These are phyloP conservation scores for Diarsia mendica DNA, from an alignment of 2,888 invertebrate genomes.

Conservation along the genomic window DNA sequence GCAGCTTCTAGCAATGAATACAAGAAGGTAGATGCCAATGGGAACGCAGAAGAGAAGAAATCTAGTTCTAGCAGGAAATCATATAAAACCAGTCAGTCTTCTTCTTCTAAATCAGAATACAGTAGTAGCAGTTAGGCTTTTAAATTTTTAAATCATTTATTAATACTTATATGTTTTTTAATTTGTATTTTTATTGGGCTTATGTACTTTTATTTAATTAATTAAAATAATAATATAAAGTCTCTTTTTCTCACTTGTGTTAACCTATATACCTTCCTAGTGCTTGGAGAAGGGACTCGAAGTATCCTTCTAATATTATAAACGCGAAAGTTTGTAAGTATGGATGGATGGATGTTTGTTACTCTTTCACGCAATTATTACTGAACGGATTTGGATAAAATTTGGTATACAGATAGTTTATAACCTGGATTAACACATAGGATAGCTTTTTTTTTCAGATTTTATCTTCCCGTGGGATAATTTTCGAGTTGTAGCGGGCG, in stretches of 20 bases:
- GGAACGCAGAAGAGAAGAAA: neutral
- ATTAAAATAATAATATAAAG: neutral
- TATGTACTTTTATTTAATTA: neutral
- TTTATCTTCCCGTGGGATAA: too few relatives aligned
- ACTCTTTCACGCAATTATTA: too few relatives aligned
- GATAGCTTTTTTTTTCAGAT: too few relatives aligned
- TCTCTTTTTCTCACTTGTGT: neutral
- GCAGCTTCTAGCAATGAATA: neutral
- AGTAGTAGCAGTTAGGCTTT: neutral
- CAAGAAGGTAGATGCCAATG: neutral
- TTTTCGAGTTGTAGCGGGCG: too few relatives aligned
- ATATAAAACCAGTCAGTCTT: neutral
- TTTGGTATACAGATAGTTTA: too few relatives aligned
- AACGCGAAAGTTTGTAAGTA: too few relatives aligned
- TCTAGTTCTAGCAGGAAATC: neutral
- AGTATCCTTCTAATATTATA: too few relatives aligned
- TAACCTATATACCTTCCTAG: neutral
- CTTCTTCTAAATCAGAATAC: neutral
- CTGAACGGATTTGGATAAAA: too few relatives aligned
- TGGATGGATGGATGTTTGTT: too few relatives aligned
- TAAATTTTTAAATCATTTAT: neutral
- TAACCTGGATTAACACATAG: too few relatives aligned
- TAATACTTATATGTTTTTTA: neutral
- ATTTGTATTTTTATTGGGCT: neutral
- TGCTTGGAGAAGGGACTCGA: neutral